phyloP scores from a whole-genome alignment of 1,140 invertebrate species.

The Penaeus indicus region DNA sequence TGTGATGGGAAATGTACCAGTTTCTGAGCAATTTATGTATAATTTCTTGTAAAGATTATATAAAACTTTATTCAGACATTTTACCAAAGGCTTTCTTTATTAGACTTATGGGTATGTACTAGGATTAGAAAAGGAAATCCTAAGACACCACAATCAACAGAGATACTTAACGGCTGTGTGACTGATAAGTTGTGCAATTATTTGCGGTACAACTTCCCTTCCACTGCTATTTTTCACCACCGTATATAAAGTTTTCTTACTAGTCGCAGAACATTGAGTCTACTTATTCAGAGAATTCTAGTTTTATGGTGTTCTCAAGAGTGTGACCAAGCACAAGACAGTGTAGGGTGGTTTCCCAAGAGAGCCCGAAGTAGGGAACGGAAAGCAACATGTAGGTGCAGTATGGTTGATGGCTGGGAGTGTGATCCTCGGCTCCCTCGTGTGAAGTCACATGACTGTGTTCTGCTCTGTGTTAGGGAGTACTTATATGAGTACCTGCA shows the following conservation, averaged over 20 bases:
- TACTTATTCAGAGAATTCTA: constrained; percentile 59
- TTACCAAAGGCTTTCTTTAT: constrained; percentile 61
- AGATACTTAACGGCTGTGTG: constrained; percentile 59
- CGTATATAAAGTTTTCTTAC: constrained; percentile 49
- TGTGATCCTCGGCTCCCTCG: constrained; percentile 48
- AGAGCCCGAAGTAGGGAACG: not conserved
- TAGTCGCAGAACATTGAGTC: constrained; percentile 58
- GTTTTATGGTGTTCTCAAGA: constrained; percentile 57
- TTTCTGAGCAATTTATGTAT: constrained; percentile 47
- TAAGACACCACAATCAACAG: constrained; percentile 38
- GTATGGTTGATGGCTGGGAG: constrained; percentile 28
- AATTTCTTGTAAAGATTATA: constrained; percentile 50
- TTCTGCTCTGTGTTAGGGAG: constrained; percentile 39
- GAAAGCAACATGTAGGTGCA: constrained; percentile 33
- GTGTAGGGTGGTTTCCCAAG: constrained; percentile 22
- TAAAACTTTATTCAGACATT: constrained; percentile 47
- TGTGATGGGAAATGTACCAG: constrained; percentile 60
- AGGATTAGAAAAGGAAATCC: constrained; percentile 46
- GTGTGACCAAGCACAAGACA: constrained; percentile 55
- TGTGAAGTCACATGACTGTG: constrained; percentile 29
- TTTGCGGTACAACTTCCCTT: constrained; percentile 41
- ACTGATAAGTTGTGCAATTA: constrained; percentile 52
- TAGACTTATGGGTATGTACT: constrained; percentile 47
- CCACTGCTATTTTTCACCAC: constrained; percentile 45
- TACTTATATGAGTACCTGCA: constrained; percentile 47